These are phyloP conservation scores for Acanthis flammea DNA, from an alignment of 2,797 vertebrate genomes.

Conservation along the genomic window DNA sequence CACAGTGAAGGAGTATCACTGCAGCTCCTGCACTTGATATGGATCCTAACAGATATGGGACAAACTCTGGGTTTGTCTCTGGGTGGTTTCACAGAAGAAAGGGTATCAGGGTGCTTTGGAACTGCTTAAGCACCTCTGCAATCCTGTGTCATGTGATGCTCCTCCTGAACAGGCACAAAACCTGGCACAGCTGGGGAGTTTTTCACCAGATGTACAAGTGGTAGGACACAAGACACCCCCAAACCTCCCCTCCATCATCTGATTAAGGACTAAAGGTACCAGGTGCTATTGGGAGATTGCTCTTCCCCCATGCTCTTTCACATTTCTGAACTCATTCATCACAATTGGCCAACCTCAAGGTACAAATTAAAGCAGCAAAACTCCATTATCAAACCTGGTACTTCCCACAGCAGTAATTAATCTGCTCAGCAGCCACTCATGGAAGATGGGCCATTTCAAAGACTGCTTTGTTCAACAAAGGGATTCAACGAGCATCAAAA, in stretches of 20 bases:
- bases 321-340: background rate
- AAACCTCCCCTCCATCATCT: background rate
- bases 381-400: background rate
- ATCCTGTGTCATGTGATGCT: fast-evolving
- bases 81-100: background rate
- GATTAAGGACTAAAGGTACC: background rate
- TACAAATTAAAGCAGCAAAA: background rate
- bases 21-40: background rate
- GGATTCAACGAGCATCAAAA: background rate
- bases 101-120: background rate
- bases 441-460: background rate
- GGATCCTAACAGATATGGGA: background rate
- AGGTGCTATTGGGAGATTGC: background rate
- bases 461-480: background rate
- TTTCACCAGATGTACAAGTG: background rate
- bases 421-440: background rate
- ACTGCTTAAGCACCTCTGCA: background rate
- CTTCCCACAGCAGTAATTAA: background rate
- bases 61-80: background rate
- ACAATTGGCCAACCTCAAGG: background rate
- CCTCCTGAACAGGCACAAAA: background rate
- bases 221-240: background rate
- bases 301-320: fast-evolving
- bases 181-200: fast-evolving
- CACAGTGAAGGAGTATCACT: background rate